These are phyloP conservation scores for Eulimnadia texana DNA, from an alignment of 1,140 invertebrate genomes.

Conservation along the genomic window DNA sequence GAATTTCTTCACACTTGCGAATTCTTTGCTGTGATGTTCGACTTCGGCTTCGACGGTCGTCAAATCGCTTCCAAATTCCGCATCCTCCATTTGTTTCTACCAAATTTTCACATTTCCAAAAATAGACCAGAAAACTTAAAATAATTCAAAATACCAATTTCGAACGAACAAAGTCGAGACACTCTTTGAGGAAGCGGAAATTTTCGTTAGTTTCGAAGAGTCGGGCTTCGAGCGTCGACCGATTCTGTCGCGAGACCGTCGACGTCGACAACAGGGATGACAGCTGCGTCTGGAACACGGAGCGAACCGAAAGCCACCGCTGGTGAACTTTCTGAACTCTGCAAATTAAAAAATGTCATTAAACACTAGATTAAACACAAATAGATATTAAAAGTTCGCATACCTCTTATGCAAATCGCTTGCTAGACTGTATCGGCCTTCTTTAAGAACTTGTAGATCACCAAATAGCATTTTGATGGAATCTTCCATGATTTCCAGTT, in stretches of 20 bases:
- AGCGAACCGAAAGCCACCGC: conserved; percentile 69
- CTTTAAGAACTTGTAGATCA: conserved; percentile 75
- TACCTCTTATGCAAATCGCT: conserved; percentile 59
- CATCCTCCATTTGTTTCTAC: conserved; percentile 75
- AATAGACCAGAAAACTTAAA: background rate
- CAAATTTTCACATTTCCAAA: conserved; percentile 22
- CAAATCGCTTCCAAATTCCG: conserved; percentile 84
- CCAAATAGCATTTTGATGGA: conserved; percentile 78
- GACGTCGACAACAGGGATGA: conserved; percentile 65
- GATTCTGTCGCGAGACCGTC: conserved; percentile 66
- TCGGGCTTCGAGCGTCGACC: conserved; percentile 56
- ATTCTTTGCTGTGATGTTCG: conserved; percentile 77
- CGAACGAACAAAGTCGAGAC: conserved; percentile 82
- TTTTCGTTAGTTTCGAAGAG: conserved; percentile 82
- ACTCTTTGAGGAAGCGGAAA: conserved; percentile 77
- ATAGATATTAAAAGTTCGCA: conserved; percentile 13
- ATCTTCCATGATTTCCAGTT: conserved; percentile 69
- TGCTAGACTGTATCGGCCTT: conserved; percentile 72
- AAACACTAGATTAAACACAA: background rate
- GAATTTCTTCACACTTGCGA: conserved; percentile 87
- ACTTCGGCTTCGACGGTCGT: conserved; percentile 75
- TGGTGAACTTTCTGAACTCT: conserved; percentile 87
- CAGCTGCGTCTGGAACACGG: conserved; percentile 69
- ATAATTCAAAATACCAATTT: conserved; percentile 59
- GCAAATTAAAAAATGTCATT: conserved; percentile 22